Evolutionary conservation across 1,140 invertebrate genomes (phyloP).

Genomic region (Cydia amplana): DNA sequence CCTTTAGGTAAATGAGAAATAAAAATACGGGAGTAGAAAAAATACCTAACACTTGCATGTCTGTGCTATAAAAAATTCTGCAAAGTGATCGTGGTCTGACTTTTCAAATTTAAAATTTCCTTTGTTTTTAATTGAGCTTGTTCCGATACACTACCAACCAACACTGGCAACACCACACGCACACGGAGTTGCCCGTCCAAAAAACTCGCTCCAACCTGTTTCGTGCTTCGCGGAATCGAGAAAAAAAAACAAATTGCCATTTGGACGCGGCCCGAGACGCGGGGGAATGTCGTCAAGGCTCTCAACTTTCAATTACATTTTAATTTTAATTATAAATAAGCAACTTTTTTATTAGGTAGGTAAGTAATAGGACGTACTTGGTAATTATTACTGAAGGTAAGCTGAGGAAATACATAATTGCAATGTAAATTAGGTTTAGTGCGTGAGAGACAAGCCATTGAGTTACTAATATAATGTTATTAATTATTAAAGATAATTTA

Average conservation of each 20-base stretch:
- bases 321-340: conserved; percentile 25
- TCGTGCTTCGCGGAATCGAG: conserved; percentile 56
- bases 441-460: neutral
- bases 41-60: too few species aligned
- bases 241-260: conserved; percentile 65
- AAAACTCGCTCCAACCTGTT: conserved; percentile 67
- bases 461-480: too few species aligned
- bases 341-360: neutral
- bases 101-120: neutral
- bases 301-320: conserved; percentile 47
- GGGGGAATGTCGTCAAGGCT: conserved; percentile 68
- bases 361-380: neutral
- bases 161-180: conserved; percentile 37
- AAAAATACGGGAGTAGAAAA: too few species aligned
- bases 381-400: neutral
- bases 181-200: conserved; percentile 50
- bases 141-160: conserved; percentile 9
- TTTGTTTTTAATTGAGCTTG: neutral
- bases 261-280: conserved; percentile 48
- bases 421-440: neutral
- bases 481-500: too few species aligned
- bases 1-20: too few species aligned
- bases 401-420: neutral
- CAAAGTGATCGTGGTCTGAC: too few species aligned
- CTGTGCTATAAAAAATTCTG: too few species aligned